Percentiles rank a stretch among this genome's conserved stretches.
Evolutionary conservation across 2,113 vertebrate genomes (phyloP).

Genomic region (Tor tambroides): DNA sequence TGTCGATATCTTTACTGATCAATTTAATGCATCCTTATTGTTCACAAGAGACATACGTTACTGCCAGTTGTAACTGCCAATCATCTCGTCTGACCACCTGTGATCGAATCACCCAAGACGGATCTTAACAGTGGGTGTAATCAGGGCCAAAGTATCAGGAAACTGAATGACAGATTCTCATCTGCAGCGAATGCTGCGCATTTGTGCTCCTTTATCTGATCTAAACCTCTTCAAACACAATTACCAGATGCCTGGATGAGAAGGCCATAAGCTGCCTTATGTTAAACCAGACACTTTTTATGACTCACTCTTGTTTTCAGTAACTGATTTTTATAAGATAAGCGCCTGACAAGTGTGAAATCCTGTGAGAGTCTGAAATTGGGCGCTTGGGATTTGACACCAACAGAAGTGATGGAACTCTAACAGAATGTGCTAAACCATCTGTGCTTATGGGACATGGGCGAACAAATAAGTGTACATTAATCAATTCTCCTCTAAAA

Average conservation of each 20-base stretch:
- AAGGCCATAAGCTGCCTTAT: slow-evolving; percentile 22
- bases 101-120: background rate
- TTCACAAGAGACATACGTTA: background rate
- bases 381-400: slow-evolving; percentile 11
- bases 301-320: slow-evolving; percentile 25
- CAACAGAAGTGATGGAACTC: slow-evolving; percentile 5
- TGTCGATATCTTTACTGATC: too few relatives aligned
- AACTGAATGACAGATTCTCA: slow-evolving; percentile 20
- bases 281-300: slow-evolving; percentile 34
- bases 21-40: background rate
- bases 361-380: slow-evolving; percentile 14
- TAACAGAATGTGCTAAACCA: slow-evolving; percentile 27
- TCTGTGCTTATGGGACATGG: background rate
- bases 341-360: slow-evolving; percentile 27
- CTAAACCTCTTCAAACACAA: slow-evolving; percentile 35
- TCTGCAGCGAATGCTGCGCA: background rate
- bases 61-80: background rate
- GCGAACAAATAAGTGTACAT: background rate
- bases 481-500: background rate
- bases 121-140: slow-evolving; percentile 1
- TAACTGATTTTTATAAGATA: slow-evolving; percentile 36
- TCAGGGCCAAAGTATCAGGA: background rate
- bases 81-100: background rate
- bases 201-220: slow-evolving; percentile 32
- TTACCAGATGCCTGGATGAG: slow-evolving; percentile 40